A percentile compares a stretch with the other conserved stretches of the same genome.
Conservation (phyloP, 2,888 invertebrate genomes). For the Calephelis perditalis region DNA sequence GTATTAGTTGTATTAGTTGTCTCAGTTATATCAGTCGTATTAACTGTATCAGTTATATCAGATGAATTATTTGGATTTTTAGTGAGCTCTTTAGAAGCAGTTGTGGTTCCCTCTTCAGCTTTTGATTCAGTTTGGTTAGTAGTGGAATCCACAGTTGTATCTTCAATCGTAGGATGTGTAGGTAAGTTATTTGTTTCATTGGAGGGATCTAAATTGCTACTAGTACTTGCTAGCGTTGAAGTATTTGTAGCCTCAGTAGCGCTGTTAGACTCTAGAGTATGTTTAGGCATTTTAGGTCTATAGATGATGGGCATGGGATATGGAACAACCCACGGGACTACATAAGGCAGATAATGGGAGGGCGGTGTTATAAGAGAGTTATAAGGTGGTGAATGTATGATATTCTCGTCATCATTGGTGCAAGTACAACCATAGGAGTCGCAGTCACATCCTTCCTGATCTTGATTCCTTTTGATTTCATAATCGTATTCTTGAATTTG, state of each 20-base stretch:
- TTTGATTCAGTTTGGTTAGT: no score
- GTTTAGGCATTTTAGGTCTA: no score
- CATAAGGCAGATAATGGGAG: not conserved
- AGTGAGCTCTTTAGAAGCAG: not conserved
- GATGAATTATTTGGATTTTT: not conserved
- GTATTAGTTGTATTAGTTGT: constrained; percentile 5
- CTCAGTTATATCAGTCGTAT: not conserved
- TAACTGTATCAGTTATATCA: not conserved
- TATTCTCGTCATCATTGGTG: not conserved
- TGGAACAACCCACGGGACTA: not conserved
- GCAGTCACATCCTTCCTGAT: not conserved
- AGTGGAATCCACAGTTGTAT: no score
- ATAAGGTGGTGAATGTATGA: no score
- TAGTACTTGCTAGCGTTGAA: no score
- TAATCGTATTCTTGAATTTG: not conserved
- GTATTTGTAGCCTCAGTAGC: no score
- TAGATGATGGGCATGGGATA: not conserved
- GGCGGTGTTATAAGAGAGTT: no score
- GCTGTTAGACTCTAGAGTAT: no score
- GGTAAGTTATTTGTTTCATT: no score
- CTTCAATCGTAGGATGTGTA: no score
- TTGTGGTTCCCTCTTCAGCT: not conserved
- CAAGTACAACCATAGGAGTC: not conserved
- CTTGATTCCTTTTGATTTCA: not conserved
- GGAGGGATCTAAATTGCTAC: no score